These are phyloP conservation scores for Heliconius charithonia DNA, from an alignment of 2,888 invertebrate genomes.

Conservation along the genomic window DNA sequence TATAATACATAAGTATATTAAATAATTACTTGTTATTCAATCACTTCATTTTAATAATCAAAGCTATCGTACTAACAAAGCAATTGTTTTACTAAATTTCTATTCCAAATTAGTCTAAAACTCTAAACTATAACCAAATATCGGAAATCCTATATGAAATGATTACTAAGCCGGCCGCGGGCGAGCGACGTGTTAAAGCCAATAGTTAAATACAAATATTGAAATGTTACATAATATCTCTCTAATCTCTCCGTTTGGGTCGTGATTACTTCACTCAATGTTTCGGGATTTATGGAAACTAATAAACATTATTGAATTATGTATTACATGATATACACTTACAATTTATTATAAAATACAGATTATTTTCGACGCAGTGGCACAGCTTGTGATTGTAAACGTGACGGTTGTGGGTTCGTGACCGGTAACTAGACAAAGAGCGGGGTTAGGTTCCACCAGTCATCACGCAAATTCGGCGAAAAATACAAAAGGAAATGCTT, in stretches of 20 bases:
- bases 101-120: conserved; percentile 6
- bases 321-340: background rate
- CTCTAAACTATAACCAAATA: conserved; percentile 1
- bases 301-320: background rate
- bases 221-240: conserved; percentile 7
- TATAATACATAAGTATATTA: background rate
- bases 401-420: no score
- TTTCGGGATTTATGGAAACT: background rate
- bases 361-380: no score
- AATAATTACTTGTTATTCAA: background rate
- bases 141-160: background rate
- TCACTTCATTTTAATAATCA: background rate
- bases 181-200: conserved; percentile 19
- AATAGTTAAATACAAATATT: conserved; percentile 17
- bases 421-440: no score
- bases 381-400: no score
- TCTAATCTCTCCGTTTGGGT: background rate
- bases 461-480: no score
- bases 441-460: no score
- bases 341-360: no score
- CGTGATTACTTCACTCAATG: background rate
- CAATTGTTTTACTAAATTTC: conserved; percentile 2
- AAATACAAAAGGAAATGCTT: no score
- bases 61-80: background rate
- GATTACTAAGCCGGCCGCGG: background rate